Base-by-base conservation (phyloP, 1,140 invertebrate species). In the Littorina saxatilis region DNA sequence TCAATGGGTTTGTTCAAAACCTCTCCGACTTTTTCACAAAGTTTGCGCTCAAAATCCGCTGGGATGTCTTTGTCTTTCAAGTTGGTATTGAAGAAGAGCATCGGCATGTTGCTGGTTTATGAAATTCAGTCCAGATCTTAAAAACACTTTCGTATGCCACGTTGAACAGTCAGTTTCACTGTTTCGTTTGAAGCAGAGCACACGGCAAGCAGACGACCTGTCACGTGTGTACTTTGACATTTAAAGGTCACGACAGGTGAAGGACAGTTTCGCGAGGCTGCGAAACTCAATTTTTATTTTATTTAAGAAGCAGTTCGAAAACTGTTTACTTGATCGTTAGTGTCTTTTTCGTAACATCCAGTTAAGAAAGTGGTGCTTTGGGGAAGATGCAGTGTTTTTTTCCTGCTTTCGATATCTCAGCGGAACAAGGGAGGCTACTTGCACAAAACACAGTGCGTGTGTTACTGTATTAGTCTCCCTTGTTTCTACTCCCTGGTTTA, bases 1-100 rank as follows among this genome's bases (percentile, higher is more conserved):
- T 76, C 74, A 0, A 76, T 52, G 23, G 74, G 74, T 58, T 76
- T 76, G 15, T 76, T 76, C 55, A 76, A 40, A 2, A 76, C 50
- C n/a, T 76, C 50, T 9, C 50, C 74, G 2, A 76, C 52, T 35
- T 76, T 76, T 58, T 32, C 50, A n/a, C 74, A 76, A 50, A 76
- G 74, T 23, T 58, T 5, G 2, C 4, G 74, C 0, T 76, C 74
- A 61, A 76, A 61, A 39, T 39, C 52, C 23, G 15, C 52, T 17
- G 50, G 50, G 1, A 76, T 58, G 17, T 76, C 55, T 27, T 39
- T 58, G 20, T 47, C 73, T 32, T 52, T n/a, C 35, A 76, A 11
- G 17, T 37, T 76, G 50, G 74, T 76, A 11, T 76, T 32, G n/a
- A 76, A 61, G 39, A 37, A 20, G 35, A 76, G 35, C 7, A 76